Evolutionary conservation across 2,888 invertebrate species (phyloP).

Genomic region (Patella pellucida): DNA sequence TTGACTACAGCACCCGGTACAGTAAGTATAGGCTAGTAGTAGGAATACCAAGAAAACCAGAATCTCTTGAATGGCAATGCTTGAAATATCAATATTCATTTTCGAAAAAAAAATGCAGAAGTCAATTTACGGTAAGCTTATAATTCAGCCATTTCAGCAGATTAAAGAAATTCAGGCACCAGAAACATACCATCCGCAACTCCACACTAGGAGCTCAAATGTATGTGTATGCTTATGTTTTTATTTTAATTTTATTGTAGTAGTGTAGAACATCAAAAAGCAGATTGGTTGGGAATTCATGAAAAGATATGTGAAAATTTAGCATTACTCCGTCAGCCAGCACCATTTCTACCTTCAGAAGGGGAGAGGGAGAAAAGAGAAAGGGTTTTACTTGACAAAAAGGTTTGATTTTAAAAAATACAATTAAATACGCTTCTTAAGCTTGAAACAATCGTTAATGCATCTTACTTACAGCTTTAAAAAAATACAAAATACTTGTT

Average conservation of each 20-base stretch:
- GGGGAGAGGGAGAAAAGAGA: conserved; percentile 67
- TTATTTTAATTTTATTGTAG: conserved; percentile 41
- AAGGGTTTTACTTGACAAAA: conserved; percentile 57
- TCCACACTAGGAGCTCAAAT: too few species aligned
- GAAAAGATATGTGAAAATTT: conserved; percentile 70
- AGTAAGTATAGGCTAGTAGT: too few species aligned
- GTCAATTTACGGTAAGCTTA: too few species aligned
- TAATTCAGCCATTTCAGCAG: too few species aligned
- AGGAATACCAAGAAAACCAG: too few species aligned
- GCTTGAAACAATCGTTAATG: background rate
- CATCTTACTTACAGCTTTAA: background rate
- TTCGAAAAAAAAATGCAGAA: too few species aligned
- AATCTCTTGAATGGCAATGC: too few species aligned
- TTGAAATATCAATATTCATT: too few species aligned
- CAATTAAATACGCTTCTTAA: background rate
- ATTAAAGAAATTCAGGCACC: too few species aligned
- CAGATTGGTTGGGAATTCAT: conserved; percentile 71
- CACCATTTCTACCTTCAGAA: conserved; percentile 68
- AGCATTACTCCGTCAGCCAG: conserved; percentile 62
- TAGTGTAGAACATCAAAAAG: conserved; percentile 69
- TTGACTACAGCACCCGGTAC: too few species aligned
- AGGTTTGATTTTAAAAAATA: conserved; percentile 44
- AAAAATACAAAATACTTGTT: background rate
- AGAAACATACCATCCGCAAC: too few species aligned
- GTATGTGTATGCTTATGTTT: too few species aligned